Evolutionary conservation across 2,888 invertebrate genomes (phyloP).

Genomic region (Tortrix viridana): DNA sequence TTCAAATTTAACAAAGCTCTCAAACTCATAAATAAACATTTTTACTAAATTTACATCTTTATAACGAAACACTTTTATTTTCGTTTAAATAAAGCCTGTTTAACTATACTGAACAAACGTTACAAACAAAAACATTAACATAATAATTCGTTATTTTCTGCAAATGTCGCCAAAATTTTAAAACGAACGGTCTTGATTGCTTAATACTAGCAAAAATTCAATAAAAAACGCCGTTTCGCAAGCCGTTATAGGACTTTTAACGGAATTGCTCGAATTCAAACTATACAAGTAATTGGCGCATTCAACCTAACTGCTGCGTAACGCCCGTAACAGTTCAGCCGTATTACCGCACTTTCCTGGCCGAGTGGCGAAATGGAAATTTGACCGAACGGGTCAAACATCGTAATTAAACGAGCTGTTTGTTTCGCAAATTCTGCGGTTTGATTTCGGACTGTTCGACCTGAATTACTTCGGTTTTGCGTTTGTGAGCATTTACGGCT

Average conservation of each 20-base stretch:
- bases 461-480: too few species aligned
- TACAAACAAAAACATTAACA: constrained; percentile 9
- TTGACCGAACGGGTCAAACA: constrained; percentile 4
- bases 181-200: constrained; percentile 5
- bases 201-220: constrained; percentile 1
- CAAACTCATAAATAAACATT: background rate
- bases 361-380: constrained; percentile 12
- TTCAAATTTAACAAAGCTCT: background rate
- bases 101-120: constrained; percentile 1
- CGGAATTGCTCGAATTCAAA: constrained; percentile 22
- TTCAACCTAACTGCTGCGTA: constrained; percentile 9
- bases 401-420: background rate
- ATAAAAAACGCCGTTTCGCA: constrained; percentile 4
- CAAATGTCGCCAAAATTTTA: background rate
- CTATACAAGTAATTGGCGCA: constrained; percentile 15
- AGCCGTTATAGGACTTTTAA: constrained; percentile 23
- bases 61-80: background rate
- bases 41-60: background rate
- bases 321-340: constrained; percentile 14
- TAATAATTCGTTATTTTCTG: constrained; percentile 1
- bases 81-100: background rate
- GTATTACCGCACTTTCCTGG: background rate
- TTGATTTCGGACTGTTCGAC: too few species aligned
- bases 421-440: too few species aligned
- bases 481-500: too few species aligned